Evolutionary conservation across 2,113 vertebrate species (phyloP), one percentile per base, ranked within the genome.

Genomic region (Coturnix japonica): DNA sequence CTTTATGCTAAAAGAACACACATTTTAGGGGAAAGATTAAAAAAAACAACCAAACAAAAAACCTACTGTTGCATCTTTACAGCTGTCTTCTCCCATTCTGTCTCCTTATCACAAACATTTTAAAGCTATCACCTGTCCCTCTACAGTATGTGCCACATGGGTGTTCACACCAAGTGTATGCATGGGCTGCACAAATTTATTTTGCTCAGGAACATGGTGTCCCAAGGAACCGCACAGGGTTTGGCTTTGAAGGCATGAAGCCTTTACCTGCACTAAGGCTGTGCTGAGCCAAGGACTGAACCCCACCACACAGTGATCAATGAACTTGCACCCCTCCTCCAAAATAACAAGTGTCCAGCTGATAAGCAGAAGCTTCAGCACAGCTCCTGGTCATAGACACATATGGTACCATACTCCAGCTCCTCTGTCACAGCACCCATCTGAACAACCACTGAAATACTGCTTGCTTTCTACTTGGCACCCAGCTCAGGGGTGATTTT

Each of bases 1-100:
- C 73, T 88, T 71, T 63, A 37, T 49, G 84, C 17, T 66, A 90
- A 75, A 92, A 60, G 65, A 91, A 88, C 57, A 85, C 72, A 59
- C n/a, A 51, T 28, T 59, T 90, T 47, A 71, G 73, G 20, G 57
- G 47, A 96, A 93, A 49, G 11, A 47, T 31, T 30, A 69, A 91
- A 61, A 84, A 31, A 73, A 90, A 63, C n/a, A n/a, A n/a, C n/a
- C n/a, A n/a, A n/a, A n/a, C n/a, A n/a, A 37, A 37, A 37, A 37
- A 89, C 57, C 25, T 59, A 26, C 4, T 90, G 16, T 19, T 82
- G 41, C 9, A 60, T 66, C 43, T 65, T 77, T 57, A 18, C 14
- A 59, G 56, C 64, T 85, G 21, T 39, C 25, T 63, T 39, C 39
- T 46, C 31, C 53, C 13, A 60, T 57, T 39, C 13, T 64, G 7